These are phyloP conservation scores for Trachelus tabidus DNA, from an alignment of 2,888 invertebrate genomes.

Conservation along the genomic window DNA sequence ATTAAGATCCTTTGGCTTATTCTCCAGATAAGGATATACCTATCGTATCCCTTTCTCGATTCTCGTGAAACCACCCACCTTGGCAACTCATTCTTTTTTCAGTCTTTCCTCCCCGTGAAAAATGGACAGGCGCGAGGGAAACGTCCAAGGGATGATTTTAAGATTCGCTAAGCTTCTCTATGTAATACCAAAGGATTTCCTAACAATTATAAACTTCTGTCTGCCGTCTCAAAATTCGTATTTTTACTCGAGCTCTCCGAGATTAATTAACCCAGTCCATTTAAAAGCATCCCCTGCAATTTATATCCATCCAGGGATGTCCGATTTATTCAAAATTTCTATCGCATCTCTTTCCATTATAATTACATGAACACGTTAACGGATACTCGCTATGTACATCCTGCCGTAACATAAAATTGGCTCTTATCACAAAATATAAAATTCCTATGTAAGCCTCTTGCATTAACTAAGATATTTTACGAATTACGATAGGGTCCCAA, in stretches of 20 bases:
- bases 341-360: background rate
- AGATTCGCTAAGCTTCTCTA: background rate
- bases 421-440: background rate
- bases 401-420: background rate
- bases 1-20: constrained; percentile 36
- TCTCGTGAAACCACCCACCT: background rate
- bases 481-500: background rate
- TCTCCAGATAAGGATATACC: constrained; percentile 4
- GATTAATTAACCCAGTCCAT: background rate
- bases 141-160: background rate
- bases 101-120: background rate
- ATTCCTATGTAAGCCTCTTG: background rate
- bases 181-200: background rate
- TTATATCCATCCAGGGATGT: background rate
- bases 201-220: background rate
- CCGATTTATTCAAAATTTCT: background rate
- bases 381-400: background rate
- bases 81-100: background rate
- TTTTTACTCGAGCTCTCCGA: background rate
- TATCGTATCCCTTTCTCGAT: background rate
- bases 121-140: background rate
- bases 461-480: background rate
- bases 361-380: background rate
- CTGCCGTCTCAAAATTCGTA: background rate
- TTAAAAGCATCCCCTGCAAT: background rate